Evolutionary conservation across 2,888 invertebrate genomes (phyloP).

Genomic region (Chymomyza caudatula): DNA sequence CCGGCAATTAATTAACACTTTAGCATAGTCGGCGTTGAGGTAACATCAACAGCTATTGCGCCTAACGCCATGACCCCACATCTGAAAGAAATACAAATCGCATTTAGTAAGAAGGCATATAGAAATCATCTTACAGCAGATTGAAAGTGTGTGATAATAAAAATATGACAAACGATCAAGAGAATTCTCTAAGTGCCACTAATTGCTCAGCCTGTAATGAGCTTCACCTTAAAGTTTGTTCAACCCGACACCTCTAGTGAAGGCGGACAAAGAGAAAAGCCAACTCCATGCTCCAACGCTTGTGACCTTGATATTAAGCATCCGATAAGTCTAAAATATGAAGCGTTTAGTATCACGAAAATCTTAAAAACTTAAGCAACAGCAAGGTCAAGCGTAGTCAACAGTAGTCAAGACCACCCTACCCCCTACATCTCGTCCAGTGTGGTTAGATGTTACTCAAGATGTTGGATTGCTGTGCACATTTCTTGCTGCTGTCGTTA

Average conservation of each 20-base stretch:
- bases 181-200: constrained; percentile 7
- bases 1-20: constrained; percentile 29
- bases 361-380: constrained; percentile 5
- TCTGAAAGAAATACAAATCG: constrained; percentile 11
- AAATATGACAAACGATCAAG: constrained; percentile 10
- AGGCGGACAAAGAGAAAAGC: background rate
- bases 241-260: constrained; percentile 10
- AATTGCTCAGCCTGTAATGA: constrained; percentile 1
- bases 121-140: background rate
- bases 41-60: background rate
- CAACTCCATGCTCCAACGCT: constrained; percentile 26
- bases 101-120: background rate
- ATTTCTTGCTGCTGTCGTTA: no score
- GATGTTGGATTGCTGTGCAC: background rate
- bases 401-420: background rate
- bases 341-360: constrained; percentile 55
- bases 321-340: constrained; percentile 45
- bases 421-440: background rate
- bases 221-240: constrained; percentile 19
- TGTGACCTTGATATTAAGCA: constrained; percentile 56
- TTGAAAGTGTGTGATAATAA: constrained; percentile 14
- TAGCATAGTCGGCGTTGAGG: constrained; percentile 13
- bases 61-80: constrained; percentile 21
- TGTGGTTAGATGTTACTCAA: background rate
- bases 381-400: constrained; percentile 53